Base-by-base conservation (phyloP, 2,797 vertebrate species). In the Ispidina picta region DNA sequence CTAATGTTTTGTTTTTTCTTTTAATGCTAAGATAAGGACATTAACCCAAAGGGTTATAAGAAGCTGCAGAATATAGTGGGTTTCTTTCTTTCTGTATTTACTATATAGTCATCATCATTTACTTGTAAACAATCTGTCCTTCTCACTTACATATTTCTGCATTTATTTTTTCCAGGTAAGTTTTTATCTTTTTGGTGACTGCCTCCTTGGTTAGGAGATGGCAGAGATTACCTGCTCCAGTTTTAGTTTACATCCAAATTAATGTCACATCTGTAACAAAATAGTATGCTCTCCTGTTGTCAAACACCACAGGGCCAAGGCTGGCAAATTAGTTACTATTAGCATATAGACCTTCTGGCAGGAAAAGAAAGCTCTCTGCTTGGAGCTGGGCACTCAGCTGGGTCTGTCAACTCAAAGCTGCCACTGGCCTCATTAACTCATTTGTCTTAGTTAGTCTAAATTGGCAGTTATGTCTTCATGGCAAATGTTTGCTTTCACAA, bases 391-490 rank as follows among this genome's bases (percentile, higher is more conserved):
- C 89, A 94, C 94, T 97, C 94, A 94, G 76, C 92, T 97, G 84
- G 88, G 95, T 96, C 96, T 97, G 95, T 98, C 96, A 97, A 91
- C 93, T 95, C 63, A 20, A 83, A 96, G 89, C 95, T 97, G 96
- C 97, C 96, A 97, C 92, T 95, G 70, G 84, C 81, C 94, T 98
- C 97, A 97, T 98, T 98, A 98, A 96, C 95, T 96, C 97, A 96
- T 98, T 98, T 98, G 96, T 98, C 97, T 98, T 98, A 94, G 97
- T 98, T 98, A 98, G 96, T 72, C 85, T 95, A 97, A 98, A 98
- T 98, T 98, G 97, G 96, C 97, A 97, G 96, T 96, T 96, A 97
- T 92, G 95, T 97, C 97, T 97, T 97, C 96, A 97, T 96, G 95
- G 97, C 86, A 97, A 98, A 97, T 98, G 96, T 97, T 97, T 97